A percentile compares a stretch with the other conserved stretches of the same genome.
These are phyloP conservation scores for Fistularia tabacaria DNA, from an alignment of 2,797 vertebrate species.

Conservation along the genomic window DNA sequence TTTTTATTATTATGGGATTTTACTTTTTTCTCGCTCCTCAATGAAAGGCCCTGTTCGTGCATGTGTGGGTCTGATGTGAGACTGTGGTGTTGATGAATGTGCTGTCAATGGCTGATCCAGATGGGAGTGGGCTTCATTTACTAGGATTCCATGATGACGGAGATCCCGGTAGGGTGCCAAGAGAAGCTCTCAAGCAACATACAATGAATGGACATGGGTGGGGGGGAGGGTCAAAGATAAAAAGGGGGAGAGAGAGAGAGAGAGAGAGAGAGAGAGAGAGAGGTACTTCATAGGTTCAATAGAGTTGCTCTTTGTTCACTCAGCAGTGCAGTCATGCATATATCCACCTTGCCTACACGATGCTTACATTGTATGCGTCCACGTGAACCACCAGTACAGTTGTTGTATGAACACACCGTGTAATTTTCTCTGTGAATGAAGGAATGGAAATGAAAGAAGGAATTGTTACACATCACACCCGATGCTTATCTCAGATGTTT, in stretches of 20 bases:
- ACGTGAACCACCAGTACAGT: too few relatives aligned
- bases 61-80: slow-evolving; percentile 25
- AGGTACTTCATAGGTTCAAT: neutral
- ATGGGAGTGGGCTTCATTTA: slow-evolving; percentile 45
- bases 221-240: neutral
- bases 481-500: too few relatives aligned
- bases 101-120: slow-evolving; percentile 45
- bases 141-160: slow-evolving; percentile 44
- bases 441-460: too few relatives aligned
- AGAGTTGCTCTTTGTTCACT: too few relatives aligned
- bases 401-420: too few relatives aligned
- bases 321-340: neutral
- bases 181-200: slow-evolving; percentile 11
- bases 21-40: slow-evolving; percentile 18
- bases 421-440: too few relatives aligned
- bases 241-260: neutral
- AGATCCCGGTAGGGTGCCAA: slow-evolving; percentile 26
- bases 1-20: slow-evolving; percentile 43
- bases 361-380: too few relatives aligned
- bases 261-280: neutral
- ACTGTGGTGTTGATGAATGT: slow-evolving; percentile 54
- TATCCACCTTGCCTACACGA: too few relatives aligned
- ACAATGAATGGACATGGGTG: neutral
- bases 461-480: too few relatives aligned
- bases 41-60: slow-evolving; percentile 16